Base-by-base conservation (phyloP, 2,113 vertebrate species). In the Mirounga angustirostris region DNA sequence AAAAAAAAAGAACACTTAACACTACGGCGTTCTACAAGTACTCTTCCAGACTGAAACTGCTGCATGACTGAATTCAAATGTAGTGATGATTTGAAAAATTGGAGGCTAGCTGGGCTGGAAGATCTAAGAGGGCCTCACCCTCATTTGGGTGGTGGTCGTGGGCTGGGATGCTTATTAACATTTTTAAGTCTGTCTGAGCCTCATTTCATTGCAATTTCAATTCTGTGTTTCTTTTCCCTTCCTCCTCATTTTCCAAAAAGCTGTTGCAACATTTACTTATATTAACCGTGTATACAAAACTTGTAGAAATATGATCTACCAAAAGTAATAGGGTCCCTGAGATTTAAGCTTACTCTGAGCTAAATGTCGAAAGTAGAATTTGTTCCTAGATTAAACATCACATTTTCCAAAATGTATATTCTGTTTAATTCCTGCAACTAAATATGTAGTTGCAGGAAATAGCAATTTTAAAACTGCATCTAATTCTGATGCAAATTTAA, bases 401-500 rank as follows among this genome's bases (percentile, higher is more conserved):
- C 28, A 30, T 36, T 74, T 95, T 69, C 2, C 4, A 94, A 91
- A 84, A 58, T 73, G 11, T 43, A 36, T 81, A 58, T 74, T 86
- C 28, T 91, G 26, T 82, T 94, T 88, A 33, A 67, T 73, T 52
- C 61, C 56, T 74, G 1, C 12, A 90, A 94, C 22, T 96, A 50
- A 54, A n/a, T 91, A 79, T 52, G 19, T 91, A 86, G 52, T 54
- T 63, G 46, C 10, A 80, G 54, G 46, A 80, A 91, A 73, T 40
- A 86, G 59, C 24, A 33, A 18, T 2, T 54, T 33, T 54, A 1
- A 50, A 88, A 86, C 76, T 86, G n/a, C 56, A 86, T 65, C 54
- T 91, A 73, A 73, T 89, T 89, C 33, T 89, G 50, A 89, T 79
- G 36, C 22, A 84, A 78, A 83, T 84, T 50, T 84, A 93, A 85